Base-by-base conservation (phyloP, 2,797 vertebrate species). In the Hylomyscus alleni region DNA sequence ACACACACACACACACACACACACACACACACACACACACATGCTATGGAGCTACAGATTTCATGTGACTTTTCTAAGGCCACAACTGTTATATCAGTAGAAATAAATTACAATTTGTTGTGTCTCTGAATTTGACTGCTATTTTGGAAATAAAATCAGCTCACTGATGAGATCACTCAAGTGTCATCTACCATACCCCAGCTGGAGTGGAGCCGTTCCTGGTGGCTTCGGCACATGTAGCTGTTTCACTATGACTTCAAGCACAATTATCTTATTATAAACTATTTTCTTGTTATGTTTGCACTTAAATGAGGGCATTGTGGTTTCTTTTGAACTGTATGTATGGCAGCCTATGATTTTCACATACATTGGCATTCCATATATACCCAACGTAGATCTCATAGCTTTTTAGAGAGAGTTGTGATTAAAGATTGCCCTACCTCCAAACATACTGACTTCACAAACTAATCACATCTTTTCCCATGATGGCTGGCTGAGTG, bases 151-250 rank as follows among this genome's bases (percentile, higher is more conserved):
- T 54, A 29, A 67, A 62, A 34, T 10, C 22, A 0, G 14, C 12
- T 56, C 9, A 15, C 19, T 6, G 14, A 44, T 0, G 14, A 9
- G 22, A 3, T 67, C 81, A 3, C 37, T 13, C 0, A 0, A 12
- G 7, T 12, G 1, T 54, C 6, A 0, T 19, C 72, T 11, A 0
- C 0, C 0, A 0, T 0, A 56, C 34, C 10, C 26, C 26, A 0
- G 1, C 0, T 11, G 58, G 0, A 4, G 34, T 17, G 14, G 17
- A 1, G 0, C 10, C 22, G 73, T 2, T 4, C 11, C 2, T 12
- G 10, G 50, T 0, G 34, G 52, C 14, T 40, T 69, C 3, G 91
- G n/a, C 0, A 24, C 10, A 2, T 8, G 4, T 19, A 3, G 2
- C 81, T 2, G 15, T 47, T 56, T 26, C 40, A 0, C 7, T 3